Conservation (phyloP, 2,888 invertebrate species). For the Mythimna ferrago region DNA sequence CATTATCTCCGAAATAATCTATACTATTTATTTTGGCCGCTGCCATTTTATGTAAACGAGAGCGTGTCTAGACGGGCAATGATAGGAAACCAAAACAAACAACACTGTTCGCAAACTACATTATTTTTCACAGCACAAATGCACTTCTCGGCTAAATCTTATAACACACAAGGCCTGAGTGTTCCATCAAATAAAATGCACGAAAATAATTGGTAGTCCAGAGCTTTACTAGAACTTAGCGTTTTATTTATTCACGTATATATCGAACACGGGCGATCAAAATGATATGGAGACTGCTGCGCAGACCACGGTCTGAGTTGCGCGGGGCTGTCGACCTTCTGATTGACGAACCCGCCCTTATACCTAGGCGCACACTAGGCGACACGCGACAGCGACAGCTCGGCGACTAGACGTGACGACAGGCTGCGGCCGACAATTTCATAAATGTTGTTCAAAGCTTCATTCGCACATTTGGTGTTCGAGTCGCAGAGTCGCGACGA, state of each 20-base stretch:
- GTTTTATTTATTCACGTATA: constrained; percentile 5
- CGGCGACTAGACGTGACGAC: too few relatives aligned
- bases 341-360: too few relatives aligned
- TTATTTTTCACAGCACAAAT: constrained; percentile 13
- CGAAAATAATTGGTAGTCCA: neutral
- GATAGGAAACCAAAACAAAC: constrained; percentile 20
- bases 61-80: neutral
- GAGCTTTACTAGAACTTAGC: neutral
- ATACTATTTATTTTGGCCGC: neutral
- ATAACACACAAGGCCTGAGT: neutral
- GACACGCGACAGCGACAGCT: too few relatives aligned
- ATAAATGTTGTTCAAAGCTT: too few relatives aligned
- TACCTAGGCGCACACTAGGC: too few relatives aligned
- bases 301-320: neutral
- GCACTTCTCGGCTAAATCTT: neutral
- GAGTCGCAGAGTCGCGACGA: too few relatives aligned
- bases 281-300: constrained; percentile 10
- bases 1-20: constrained; percentile 10
- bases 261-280: constrained; percentile 17
- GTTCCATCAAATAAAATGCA: neutral
- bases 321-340: constrained; percentile 13
- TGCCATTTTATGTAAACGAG: constrained; percentile 32
- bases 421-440: too few relatives aligned
- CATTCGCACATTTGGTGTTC: too few relatives aligned
- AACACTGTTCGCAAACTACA: constrained; percentile 17